These are phyloP conservation scores for Apotomis capreana DNA, from an alignment of 2,888 invertebrate species.

Conservation along the genomic window DNA sequence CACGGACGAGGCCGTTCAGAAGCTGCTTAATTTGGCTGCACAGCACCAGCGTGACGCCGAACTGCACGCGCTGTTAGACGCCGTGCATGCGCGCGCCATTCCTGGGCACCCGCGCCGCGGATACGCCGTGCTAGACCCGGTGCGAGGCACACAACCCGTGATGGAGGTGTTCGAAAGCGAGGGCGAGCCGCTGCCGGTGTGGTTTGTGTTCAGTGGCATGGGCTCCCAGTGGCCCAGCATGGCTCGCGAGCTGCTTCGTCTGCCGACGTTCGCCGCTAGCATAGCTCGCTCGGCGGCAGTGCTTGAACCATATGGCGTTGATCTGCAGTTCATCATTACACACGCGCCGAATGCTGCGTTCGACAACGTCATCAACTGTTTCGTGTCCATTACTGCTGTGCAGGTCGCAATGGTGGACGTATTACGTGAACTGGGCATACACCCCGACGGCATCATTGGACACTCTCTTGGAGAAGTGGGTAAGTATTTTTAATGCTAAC, in stretches of 20 bases:
- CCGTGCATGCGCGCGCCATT: too few species aligned
- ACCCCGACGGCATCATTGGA: conserved; percentile 97
- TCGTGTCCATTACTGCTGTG: conserved; percentile 96
- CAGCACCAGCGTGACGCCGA: too few species aligned
- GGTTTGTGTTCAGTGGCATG: accelerated
- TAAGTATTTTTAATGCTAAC: conserved; percentile 45
- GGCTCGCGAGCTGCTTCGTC: conserved; percentile 92
- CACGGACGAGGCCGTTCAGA: too few species aligned
- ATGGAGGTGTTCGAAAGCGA: too few species aligned
- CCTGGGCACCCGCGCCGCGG: too few species aligned
- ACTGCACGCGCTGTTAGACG: too few species aligned
- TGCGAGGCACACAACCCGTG: too few species aligned
- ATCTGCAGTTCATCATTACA: conserved; percentile 91
- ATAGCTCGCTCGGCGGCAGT: conserved; percentile 90
- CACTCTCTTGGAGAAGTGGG: conserved; percentile 97
- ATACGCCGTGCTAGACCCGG: too few species aligned
- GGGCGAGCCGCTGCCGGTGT: accelerated
- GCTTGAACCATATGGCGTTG: conserved; percentile 90
- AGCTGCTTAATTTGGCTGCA: too few species aligned
- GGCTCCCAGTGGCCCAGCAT: conserved; percentile 80
- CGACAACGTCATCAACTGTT: conserved; percentile 94
- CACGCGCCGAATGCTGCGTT: conserved; percentile 91
- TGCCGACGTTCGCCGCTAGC: conserved; percentile 91
- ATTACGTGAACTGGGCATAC: conserved; percentile 88
- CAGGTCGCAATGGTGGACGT: conserved; percentile 97